A percentile compares a stretch with the other conserved stretches of the same genome.
Conservation (phyloP, 1,140 invertebrate species). For the Helicorthomorpha holstii region DNA sequence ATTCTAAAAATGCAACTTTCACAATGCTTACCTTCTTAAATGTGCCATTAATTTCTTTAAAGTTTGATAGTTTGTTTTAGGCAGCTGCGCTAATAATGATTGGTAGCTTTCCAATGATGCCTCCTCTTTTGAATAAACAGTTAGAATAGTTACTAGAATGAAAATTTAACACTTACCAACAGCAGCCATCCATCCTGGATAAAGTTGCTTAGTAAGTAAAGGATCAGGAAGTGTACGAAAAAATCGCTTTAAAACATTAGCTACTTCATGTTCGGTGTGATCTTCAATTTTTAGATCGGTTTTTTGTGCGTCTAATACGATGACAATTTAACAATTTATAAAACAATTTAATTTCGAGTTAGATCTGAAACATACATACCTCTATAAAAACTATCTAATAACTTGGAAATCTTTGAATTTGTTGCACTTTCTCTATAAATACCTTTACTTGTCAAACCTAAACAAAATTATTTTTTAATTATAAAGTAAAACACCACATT, state of each 20-base stretch:
- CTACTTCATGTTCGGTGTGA: constrained; percentile 69
- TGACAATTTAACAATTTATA: neutral
- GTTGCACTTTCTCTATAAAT: constrained; percentile 68
- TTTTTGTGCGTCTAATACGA: constrained; percentile 48
- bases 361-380: constrained; percentile 11
- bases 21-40: constrained; percentile 31
- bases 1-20: neutral
- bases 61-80: constrained; percentile 49
- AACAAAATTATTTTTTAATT: constrained; percentile 11
- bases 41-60: constrained; percentile 56
- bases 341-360: neutral
- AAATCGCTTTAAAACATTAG: constrained; percentile 64
- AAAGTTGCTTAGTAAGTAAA: constrained; percentile 38
- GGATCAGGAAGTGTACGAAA: constrained; percentile 60
- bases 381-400: constrained; percentile 51
- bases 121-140: neutral
- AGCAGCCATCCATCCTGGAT: constrained; percentile 31
- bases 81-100: constrained; percentile 38
- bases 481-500: constrained; percentile 1
- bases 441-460: constrained; percentile 61
- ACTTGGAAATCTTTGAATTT: constrained; percentile 48
- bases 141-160: neutral
- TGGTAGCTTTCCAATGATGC: neutral
- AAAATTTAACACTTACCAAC: constrained; percentile 20
- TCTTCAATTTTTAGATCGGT: constrained; percentile 53